phyloP scores from a whole-genome alignment of 2,888 invertebrate genomes.

The Pantelozetes paolii region DNA sequence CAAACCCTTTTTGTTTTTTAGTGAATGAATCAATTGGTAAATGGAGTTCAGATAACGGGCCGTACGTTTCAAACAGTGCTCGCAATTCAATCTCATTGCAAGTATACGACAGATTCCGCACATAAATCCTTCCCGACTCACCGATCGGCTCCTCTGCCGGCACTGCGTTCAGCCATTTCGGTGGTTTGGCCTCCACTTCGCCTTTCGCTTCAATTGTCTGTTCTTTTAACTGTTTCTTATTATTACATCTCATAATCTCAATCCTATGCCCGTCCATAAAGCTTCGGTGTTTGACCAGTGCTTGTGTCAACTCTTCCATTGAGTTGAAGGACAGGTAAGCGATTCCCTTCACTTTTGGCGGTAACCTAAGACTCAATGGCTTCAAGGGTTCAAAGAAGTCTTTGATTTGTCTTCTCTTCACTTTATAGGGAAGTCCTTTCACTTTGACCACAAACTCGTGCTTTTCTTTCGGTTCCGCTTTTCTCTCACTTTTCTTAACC shows the following conservation, averaged over 20 bases:
- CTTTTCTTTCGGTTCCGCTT: conserved; percentile 29
- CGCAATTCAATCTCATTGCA: conserved; percentile 79
- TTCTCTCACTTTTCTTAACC: conserved; percentile 43
- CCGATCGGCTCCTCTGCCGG: conserved; percentile 45
- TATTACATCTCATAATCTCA: conserved; percentile 20
- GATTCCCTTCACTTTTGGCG: conserved; percentile 71
- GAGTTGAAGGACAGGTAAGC: conserved; percentile 86
- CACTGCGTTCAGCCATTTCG: conserved; percentile 34
- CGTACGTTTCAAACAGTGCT: conserved; percentile 74
- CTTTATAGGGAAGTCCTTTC: conserved; percentile 42
- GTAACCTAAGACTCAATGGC: conserved; percentile 66
- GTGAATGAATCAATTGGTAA: conserved; percentile 79
- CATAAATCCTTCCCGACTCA: conserved; percentile 79
- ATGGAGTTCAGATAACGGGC: conserved; percentile 77
- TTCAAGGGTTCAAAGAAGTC: conserved; percentile 77
- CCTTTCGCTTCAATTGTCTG: conserved; percentile 11
- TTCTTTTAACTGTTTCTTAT: conserved; percentile 10
- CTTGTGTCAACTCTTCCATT: conserved; percentile 72
- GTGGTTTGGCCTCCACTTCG: not conserved
- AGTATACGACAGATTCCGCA: conserved; percentile 82
- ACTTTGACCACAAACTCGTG: conserved; percentile 42
- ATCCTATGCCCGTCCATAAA: conserved; percentile 58
- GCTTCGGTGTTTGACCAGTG: conserved; percentile 74
- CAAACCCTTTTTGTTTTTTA: conserved; percentile 85
- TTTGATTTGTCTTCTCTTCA: conserved; percentile 67